phyloP scores from a whole-genome alignment of 2,797 vertebrate species.

The Peromyscus eremicus region DNA sequence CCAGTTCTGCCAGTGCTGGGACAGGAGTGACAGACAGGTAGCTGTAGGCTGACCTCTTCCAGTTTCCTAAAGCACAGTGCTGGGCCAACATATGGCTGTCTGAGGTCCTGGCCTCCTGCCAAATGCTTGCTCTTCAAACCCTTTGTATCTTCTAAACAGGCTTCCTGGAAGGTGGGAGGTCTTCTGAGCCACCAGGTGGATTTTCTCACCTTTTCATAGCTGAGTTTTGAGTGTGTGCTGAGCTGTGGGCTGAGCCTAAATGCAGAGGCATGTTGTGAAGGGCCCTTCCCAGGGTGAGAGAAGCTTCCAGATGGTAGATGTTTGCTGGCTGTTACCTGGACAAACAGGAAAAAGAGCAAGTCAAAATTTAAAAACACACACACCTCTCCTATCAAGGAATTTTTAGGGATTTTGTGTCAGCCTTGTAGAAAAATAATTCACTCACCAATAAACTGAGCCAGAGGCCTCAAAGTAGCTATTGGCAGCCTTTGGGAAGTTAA shows the following conservation, averaged over 20 bases:
- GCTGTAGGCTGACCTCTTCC: neutral
- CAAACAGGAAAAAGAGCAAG: neutral
- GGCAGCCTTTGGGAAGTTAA: neutral
- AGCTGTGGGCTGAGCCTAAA: neutral
- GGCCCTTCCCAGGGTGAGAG: fast-evolving
- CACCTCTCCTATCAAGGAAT: neutral
- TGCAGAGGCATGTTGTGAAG: fast-evolving
- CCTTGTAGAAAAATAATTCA: neutral
- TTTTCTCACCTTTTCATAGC: neutral
- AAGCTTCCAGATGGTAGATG: neutral
- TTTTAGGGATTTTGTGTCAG: neutral
- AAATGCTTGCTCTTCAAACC: neutral
- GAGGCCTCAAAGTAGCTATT: neutral
- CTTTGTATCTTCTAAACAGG: neutral
- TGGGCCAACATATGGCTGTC: neutral
- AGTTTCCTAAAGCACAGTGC: fast-evolving
- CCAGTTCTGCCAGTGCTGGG: neutral
- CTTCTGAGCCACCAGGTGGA: neutral
- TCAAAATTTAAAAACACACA: neutral
- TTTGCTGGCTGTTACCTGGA: neutral
- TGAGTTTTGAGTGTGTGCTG: neutral
- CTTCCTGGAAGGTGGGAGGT: neutral
- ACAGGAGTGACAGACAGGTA: neutral
- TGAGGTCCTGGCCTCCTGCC: neutral
- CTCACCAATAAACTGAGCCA: neutral